Evolutionary conservation across 2,113 vertebrate genomes (phyloP).

Genomic region (Bos taurus): ARS-UCD2.0 NC_037357.1:128116501-128117000

Average conservation of each 20-base stretch:
- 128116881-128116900: not conserved
- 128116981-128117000: slow-evolving; percentile 13
- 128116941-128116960: not conserved
- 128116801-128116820: not conserved
- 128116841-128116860: not conserved
- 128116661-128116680: not conserved
- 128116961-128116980: not conserved
- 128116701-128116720: not conserved
- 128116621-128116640: not conserved
- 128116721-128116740: not conserved
- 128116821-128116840: not conserved
- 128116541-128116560: slow-evolving; percentile 12
- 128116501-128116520: not conserved
- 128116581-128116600: not conserved
- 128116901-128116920: not conserved
- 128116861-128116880: not conserved
- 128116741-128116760: not conserved
- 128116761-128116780: not conserved
- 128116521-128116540: not conserved
- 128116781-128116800: not conserved
- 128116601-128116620: not conserved
- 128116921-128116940: not conserved
- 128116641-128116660: slow-evolving; percentile 1
- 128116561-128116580: not conserved
- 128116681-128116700: not conserved